phyloP scores from a whole-genome alignment of 1,140 invertebrate genomes.

The Acromyrmex heyeri region DNA sequence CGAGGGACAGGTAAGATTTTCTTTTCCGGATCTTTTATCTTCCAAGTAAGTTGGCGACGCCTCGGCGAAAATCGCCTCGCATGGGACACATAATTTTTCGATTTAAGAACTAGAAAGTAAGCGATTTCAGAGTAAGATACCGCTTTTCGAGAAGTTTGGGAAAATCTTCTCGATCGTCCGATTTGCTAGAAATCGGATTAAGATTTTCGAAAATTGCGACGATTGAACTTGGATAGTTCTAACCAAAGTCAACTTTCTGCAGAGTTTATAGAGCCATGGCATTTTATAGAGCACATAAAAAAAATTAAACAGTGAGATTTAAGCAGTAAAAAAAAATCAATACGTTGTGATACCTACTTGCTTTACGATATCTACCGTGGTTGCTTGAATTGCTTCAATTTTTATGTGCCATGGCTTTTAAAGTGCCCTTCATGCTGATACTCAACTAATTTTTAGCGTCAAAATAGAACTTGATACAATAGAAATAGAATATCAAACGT shows the following conservation, averaged over 20 bases:
- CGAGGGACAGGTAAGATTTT: slow-evolving; percentile 85
- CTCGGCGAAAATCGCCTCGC: not conserved
- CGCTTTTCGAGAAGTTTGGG: not conserved
- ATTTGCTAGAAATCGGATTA: not conserved
- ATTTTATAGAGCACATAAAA: no score
- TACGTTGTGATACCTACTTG: no score
- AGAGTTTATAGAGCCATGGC: no score
- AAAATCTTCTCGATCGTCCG: not conserved
- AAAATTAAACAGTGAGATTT: no score
- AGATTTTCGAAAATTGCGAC: not conserved
- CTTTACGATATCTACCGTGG: no score
- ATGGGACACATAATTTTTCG: not conserved
- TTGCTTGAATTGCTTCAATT: no score
- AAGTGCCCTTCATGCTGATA: no score
- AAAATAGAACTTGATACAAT: no score
- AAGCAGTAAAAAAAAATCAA: no score
- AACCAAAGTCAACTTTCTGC: not conserved
- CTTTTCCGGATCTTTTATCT: not conserved
- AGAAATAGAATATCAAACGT: no score
- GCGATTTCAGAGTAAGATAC: not conserved
- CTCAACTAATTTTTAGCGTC: no score
- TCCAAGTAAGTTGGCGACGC: not conserved
- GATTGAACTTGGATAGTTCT: not conserved
- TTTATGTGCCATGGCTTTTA: no score
- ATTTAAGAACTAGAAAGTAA: not conserved